phyloP scores from a whole-genome alignment of 2,797 vertebrate genomes.

The Dendrocincla fuliginosa region DNA sequence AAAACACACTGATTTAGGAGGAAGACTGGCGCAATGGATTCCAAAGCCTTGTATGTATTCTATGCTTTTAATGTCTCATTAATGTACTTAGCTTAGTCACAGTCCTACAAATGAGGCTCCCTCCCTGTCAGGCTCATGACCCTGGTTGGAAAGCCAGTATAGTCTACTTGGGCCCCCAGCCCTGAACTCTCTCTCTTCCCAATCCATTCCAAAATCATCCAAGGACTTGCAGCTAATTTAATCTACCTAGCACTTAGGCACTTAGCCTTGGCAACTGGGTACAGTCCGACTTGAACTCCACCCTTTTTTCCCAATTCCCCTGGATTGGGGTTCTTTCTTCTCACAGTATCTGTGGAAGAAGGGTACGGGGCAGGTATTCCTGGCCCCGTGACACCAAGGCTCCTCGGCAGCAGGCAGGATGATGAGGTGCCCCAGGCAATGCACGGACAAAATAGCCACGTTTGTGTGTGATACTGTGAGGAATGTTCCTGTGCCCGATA shows the following conservation, averaged over 20 bases:
- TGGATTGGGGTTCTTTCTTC: not conserved
- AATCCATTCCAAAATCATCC: not conserved
- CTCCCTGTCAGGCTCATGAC: accelerated
- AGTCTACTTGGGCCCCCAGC: not conserved
- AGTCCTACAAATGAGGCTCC: not conserved
- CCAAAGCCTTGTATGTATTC: not conserved
- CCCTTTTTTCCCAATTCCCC: not conserved
- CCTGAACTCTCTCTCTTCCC: not conserved
- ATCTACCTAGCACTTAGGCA: not conserved
- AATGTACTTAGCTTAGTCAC: not conserved
- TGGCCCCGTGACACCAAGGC: accelerated
- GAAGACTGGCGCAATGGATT: not conserved
- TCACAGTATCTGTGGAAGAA: not conserved
- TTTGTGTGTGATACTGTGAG: not conserved
- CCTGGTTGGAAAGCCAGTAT: not conserved
- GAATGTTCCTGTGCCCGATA: not conserved
- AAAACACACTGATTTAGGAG: not conserved
- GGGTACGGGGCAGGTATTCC: not conserved
- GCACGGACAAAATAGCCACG: not conserved
- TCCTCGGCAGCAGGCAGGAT: not conserved
- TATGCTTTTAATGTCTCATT: not conserved
- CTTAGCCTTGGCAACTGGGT: too few species aligned
- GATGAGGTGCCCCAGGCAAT: accelerated
- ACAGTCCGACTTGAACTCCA: not conserved
- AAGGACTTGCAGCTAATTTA: not conserved